These are phyloP conservation scores for Silurus meridionalis DNA, from an alignment of 2,113 vertebrate genomes.

Conservation along the genomic window DNA sequence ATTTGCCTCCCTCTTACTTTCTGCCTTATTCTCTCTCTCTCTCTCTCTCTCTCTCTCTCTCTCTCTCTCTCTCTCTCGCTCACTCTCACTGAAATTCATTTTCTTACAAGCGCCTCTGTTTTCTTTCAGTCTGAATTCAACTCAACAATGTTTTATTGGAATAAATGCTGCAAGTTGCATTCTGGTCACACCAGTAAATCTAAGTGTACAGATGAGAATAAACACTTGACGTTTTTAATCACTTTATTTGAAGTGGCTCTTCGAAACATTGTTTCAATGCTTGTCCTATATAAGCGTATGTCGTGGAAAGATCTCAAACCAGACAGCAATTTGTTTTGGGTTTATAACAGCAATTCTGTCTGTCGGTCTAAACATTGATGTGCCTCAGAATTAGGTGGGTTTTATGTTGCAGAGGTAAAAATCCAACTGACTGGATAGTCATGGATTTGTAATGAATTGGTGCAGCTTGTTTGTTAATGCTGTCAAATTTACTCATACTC, in stretches of 20 bases:
- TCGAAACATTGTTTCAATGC: background rate
- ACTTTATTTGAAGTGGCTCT: background rate
- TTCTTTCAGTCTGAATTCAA: constrained; percentile 11
- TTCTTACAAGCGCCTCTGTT: constrained; percentile 5
- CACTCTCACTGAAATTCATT: constrained; percentile 22
- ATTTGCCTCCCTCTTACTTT: constrained; percentile 32
- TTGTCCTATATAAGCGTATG: background rate
- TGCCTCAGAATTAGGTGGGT: background rate
- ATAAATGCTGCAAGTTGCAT: constrained; percentile 8
- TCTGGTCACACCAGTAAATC: constrained; percentile 7
- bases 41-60: constrained; percentile 26
- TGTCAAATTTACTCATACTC: background rate
- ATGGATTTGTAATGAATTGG: background rate
- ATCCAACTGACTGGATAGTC: background rate
- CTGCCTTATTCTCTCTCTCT: constrained; percentile 33
- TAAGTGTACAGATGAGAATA: background rate
- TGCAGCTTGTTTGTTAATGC: background rate
- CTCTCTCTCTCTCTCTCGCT: constrained; percentile 24
- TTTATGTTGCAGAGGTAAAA: background rate
- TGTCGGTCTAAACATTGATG: background rate
- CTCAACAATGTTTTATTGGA: background rate
- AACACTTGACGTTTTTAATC: background rate
- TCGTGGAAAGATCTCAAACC: background rate
- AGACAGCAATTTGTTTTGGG: background rate
- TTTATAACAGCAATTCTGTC: background rate